Conservation (phyloP, 2,797 vertebrate genomes). For the Onychomys torridus region DNA sequence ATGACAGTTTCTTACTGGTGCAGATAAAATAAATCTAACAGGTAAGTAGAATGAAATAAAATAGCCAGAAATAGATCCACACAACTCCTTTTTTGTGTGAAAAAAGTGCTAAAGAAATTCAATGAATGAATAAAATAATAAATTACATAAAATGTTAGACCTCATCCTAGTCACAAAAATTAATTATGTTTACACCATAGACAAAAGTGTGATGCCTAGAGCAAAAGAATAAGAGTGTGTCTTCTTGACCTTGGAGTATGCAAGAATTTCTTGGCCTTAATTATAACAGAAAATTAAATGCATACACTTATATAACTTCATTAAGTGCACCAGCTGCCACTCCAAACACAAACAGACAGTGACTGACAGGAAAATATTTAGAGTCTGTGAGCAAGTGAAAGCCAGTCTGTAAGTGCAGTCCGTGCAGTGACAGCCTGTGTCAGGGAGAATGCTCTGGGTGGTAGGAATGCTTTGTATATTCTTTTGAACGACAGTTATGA, state of each 20-base stretch:
- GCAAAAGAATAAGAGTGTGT: background rate
- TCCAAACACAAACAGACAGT: conserved; percentile 21
- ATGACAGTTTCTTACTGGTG: background rate
- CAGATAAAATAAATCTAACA: background rate
- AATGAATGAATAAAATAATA: background rate
- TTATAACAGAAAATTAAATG: background rate
- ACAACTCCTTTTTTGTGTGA: background rate
- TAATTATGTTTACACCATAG: background rate
- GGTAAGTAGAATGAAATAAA: background rate
- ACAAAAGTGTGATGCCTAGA: background rate
- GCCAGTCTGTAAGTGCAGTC: background rate
- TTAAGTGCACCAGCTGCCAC: background rate
- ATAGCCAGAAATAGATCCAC: background rate
- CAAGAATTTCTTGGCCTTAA: conserved; percentile 1
- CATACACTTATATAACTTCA: background rate
- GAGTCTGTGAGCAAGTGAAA: background rate
- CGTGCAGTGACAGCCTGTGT: background rate
- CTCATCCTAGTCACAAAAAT: background rate
- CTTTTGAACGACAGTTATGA: background rate
- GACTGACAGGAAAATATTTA: background rate
- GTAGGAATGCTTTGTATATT: background rate
- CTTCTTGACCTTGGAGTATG: background rate
- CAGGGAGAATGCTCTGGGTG: background rate
- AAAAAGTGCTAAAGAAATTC: background rate
- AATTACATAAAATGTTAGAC: background rate